phyloP scores from a whole-genome alignment of 92 coral and sea anemone species.

The Anthopleura xanthogrammica region DNA sequence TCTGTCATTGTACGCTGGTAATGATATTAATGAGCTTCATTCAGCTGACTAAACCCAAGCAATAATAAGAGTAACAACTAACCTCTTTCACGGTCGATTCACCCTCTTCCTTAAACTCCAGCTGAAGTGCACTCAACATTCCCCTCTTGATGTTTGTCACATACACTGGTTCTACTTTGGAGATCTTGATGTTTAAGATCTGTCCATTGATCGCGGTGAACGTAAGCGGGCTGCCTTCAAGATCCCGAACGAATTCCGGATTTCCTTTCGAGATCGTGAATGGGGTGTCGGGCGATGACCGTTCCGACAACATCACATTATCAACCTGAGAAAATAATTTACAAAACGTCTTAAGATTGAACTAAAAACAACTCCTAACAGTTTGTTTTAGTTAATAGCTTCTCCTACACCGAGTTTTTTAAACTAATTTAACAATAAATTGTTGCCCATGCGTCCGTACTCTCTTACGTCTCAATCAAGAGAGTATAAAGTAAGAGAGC shows the following conservation, averaged over 20 bases:
- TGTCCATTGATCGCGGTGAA: conserved; percentile 44
- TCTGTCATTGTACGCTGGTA: too few relatives aligned
- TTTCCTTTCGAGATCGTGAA: conserved; percentile 45
- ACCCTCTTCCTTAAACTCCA: conserved; percentile 48
- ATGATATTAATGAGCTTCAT: not conserved
- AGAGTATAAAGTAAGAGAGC: too few relatives aligned
- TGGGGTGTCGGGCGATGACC: conserved; percentile 18
- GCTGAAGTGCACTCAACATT: conserved; percentile 69
- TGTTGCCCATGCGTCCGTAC: too few relatives aligned
- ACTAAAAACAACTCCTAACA: too few relatives aligned
- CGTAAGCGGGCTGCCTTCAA: conserved; percentile 31
- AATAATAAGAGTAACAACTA: not conserved
- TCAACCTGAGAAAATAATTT: conserved; percentile 30
- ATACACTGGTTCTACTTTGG: conserved; percentile 38
- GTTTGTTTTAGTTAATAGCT: too few relatives aligned
- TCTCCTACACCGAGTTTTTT: too few relatives aligned
- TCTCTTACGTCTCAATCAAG: too few relatives aligned
- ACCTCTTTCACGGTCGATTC: conserved; percentile 42
- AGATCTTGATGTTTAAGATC: conserved; percentile 21
- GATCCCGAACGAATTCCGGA: conserved; percentile 35
- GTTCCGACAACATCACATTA: conserved; percentile 48
- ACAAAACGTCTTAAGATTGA: not conserved
- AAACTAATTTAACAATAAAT: too few relatives aligned
- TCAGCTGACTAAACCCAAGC: too few relatives aligned
- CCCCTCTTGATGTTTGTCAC: conserved; percentile 65